Conservation (phyloP, 1,140 invertebrate species). For the Pteromalus puparum region DNA sequence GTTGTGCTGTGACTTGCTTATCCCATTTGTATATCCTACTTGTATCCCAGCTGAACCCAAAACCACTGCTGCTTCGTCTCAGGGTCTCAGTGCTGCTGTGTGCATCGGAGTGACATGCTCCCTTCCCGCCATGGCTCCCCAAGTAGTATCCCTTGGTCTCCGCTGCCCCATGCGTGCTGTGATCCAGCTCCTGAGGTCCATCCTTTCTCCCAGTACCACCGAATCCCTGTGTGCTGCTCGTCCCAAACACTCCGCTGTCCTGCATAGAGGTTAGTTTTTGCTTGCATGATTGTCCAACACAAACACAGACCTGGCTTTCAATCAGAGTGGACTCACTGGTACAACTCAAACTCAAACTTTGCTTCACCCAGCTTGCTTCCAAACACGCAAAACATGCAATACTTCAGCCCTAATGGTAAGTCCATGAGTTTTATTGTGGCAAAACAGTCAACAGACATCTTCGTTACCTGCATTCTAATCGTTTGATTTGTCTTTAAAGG, state of each 20-base stretch:
- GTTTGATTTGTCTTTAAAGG: slow-evolving; percentile 63
- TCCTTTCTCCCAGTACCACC: slow-evolving; percentile 36
- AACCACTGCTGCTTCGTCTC: not conserved
- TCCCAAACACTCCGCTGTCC: slow-evolving; percentile 38
- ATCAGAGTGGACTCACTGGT: not conserved
- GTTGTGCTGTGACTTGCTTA: not conserved
- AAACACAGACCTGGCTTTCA: not conserved
- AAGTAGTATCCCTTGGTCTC: slow-evolving; percentile 9
- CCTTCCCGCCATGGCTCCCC: slow-evolving; percentile 41
- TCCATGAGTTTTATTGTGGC: not conserved
- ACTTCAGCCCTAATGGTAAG: not conserved
- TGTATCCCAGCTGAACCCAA: slow-evolving; percentile 28
- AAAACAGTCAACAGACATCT: not conserved
- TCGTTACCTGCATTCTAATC: slow-evolving; percentile 6
- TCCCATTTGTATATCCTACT: not conserved
- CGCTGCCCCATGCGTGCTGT: not conserved
- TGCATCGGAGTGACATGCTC: slow-evolving; percentile 45
- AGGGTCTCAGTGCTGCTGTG: not conserved
- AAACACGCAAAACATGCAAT: not conserved
- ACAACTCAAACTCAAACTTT: slow-evolving; percentile 1
- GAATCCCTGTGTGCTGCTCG: slow-evolving; percentile 34
- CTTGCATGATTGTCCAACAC: not conserved
- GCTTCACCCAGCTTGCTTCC: not conserved
- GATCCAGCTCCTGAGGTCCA: not conserved
- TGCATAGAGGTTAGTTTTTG: slow-evolving; percentile 50